A percentile compares a stretch with the other conserved stretches of the same genome.
Evolutionary conservation across 2,888 invertebrate species (phyloP).

Genomic region (Drepanosiphum platanoidis): DNA sequence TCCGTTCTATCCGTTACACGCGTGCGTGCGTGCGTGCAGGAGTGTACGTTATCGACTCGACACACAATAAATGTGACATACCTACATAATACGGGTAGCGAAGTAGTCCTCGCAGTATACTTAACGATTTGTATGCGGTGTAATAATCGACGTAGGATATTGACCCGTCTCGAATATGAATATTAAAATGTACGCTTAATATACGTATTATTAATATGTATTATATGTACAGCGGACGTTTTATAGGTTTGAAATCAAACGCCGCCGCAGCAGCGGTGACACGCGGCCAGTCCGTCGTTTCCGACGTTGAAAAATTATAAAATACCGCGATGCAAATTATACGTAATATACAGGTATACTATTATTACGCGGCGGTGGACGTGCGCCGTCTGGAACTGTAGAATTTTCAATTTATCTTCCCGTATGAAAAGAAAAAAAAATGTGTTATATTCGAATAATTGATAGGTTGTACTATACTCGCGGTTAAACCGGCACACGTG

Average conservation of each 20-base stretch:
- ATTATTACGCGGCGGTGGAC: neutral
- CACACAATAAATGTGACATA: too few relatives aligned
- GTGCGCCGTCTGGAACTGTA: neutral
- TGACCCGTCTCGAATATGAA: constrained; percentile 22
- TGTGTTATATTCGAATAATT: too few relatives aligned
- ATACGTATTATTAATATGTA: neutral
- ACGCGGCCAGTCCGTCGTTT: too few relatives aligned
- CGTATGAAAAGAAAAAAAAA: neutral
- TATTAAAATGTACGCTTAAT: neutral
- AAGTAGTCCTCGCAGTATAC: neutral
- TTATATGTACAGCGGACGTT: neutral
- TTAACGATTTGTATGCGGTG: constrained; percentile 11
- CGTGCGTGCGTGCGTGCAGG: too few relatives aligned
- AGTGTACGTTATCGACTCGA: too few relatives aligned
- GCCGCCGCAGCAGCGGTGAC: neutral
- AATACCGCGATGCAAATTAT: neutral
- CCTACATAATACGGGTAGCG: too few relatives aligned
- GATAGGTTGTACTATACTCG: neutral
- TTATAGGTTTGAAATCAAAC: constrained; percentile 11
- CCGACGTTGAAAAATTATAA: neutral
- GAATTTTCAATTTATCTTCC: neutral
- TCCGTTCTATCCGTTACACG: too few relatives aligned
- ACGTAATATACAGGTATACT: too few relatives aligned
- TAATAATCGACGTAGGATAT: constrained; percentile 21
- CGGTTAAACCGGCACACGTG: neutral